Percentiles rank a stretch among this genome's conserved stretches.
Conservation (phyloP, 2,888 invertebrate species). For the Synergus gifuensis region DNA sequence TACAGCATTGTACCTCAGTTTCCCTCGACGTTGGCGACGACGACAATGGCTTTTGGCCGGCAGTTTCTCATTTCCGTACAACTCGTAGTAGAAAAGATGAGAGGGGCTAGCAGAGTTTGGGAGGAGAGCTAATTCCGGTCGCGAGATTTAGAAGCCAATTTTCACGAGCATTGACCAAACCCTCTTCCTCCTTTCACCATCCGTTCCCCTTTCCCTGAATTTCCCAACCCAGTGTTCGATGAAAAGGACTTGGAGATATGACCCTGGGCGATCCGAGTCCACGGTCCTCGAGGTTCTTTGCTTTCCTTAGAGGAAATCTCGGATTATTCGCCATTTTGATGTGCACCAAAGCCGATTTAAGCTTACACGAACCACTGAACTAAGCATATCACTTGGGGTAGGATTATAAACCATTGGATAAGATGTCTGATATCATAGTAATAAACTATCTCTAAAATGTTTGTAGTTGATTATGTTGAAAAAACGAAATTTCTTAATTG, state of each 20-base stretch:
- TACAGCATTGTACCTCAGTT: constrained; percentile 46
- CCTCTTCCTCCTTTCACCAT: constrained; percentile 55
- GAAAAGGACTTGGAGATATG: constrained; percentile 54
- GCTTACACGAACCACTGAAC: background rate
- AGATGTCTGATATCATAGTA: too few species aligned
- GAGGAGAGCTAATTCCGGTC: constrained; percentile 65
- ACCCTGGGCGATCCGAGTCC: constrained; percentile 48
- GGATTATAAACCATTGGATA: background rate
- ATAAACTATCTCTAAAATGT: too few species aligned
- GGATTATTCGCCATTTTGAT: background rate
- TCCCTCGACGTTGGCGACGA: constrained; percentile 53
- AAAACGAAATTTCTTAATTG: too few species aligned
- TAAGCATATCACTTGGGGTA: background rate
- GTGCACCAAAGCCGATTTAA: background rate
- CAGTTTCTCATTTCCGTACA: constrained; percentile 69
- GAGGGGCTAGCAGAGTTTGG: constrained; percentile 44
- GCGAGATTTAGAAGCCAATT: constrained; percentile 76
- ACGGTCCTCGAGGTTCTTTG: background rate
- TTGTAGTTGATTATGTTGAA: too few species aligned
- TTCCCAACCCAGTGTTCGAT: constrained; percentile 41
- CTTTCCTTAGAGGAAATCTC: background rate
- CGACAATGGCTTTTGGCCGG: constrained; percentile 67
- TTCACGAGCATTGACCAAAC: constrained; percentile 73
- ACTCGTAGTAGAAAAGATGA: constrained; percentile 44
- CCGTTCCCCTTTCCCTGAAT: background rate